Conservation (phyloP, 64 coral and sea anemone species). For the Exaiptasia diaphana region DNA sequence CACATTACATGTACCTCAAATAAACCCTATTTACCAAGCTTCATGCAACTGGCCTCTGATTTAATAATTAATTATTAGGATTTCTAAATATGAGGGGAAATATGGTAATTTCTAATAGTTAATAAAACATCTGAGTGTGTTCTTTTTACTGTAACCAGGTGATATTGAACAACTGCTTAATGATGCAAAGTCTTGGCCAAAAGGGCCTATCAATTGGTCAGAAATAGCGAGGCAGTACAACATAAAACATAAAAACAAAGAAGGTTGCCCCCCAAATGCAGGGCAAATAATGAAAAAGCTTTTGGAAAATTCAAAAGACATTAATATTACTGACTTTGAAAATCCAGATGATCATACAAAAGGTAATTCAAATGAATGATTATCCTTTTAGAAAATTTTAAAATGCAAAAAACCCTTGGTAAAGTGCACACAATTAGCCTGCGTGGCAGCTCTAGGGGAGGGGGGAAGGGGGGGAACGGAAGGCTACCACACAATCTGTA, state of each 20-base stretch:
- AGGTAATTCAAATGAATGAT: not conserved
- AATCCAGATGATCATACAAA: too few species aligned
- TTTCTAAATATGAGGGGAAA: too few species aligned
- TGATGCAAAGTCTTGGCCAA: not conserved
- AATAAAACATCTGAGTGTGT: too few species aligned
- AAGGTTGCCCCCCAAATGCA: constrained; percentile 10
- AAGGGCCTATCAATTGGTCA: not conserved
- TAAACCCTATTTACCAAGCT: too few species aligned
- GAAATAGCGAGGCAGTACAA: not conserved
- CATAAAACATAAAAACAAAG: not conserved
- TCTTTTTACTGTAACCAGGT: too few species aligned
- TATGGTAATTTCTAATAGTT: too few species aligned
- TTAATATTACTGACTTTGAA: not conserved
- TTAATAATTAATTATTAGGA: too few species aligned
- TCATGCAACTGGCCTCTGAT: too few species aligned
- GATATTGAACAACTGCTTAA: not conserved
- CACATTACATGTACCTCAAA: too few species aligned
- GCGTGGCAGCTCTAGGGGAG: not conserved
- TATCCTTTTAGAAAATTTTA: not conserved
- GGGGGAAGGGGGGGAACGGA: too few species aligned
- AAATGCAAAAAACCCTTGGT: not conserved
- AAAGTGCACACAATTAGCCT: not conserved
- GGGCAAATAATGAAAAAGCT: not conserved
- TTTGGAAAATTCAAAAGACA: not conserved
- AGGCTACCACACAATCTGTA: too few species aligned